Base-by-base conservation (phyloP, 1,140 invertebrate species). In the Papilio dardanus region DNA sequence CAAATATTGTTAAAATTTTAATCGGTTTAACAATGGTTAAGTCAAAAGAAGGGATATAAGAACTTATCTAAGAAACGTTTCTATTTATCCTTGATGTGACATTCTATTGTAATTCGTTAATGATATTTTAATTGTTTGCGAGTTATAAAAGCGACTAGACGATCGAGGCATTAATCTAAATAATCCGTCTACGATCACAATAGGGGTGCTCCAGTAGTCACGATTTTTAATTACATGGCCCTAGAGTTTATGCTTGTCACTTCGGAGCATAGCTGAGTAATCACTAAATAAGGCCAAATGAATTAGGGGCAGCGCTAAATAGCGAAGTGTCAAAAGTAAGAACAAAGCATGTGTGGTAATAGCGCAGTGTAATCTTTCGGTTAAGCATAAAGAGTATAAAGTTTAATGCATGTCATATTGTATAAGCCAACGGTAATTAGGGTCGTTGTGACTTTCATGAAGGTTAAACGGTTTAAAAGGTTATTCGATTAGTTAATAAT, bases 141-240 rank as follows among this genome's bases (percentile, higher is more conserved):
- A 62, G 54, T 28, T 62, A 30, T 62, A 62, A 62, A 62, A 62
- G 54, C 54, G 54, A 58, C 54, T 58, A 62, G 54, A 28, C 24
- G 46, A 50, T 50, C 42, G 21, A 12, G 8, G 21, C 50, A 24
- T 54, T 54, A 54, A 54, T 12, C 54, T 62, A 62, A 50, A 50
- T 50, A 50, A 62, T 62, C 54, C 54, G 3, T 28, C 54, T 30
- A 62, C 12, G 14, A 62, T 30, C 8, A 62, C 54, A 62, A 62
- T 62, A n/a, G 24, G 54, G 54, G 24, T 54, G 54, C 10, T 62
- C 24, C 24, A 62, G 54, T 28, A 14, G 14, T 62, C 54, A 28
- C 8, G 1, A 62, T 62, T 62, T 62, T 62, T 28, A 30, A 62
- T 62, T 62, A 62, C 54, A 62, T 28, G 24, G 30, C 28, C 54